Percentiles rank a stretch among this genome's conserved stretches.
phyloP scores from a whole-genome alignment of 1,140 invertebrate species.

The Eubasilissa regina region DNA sequence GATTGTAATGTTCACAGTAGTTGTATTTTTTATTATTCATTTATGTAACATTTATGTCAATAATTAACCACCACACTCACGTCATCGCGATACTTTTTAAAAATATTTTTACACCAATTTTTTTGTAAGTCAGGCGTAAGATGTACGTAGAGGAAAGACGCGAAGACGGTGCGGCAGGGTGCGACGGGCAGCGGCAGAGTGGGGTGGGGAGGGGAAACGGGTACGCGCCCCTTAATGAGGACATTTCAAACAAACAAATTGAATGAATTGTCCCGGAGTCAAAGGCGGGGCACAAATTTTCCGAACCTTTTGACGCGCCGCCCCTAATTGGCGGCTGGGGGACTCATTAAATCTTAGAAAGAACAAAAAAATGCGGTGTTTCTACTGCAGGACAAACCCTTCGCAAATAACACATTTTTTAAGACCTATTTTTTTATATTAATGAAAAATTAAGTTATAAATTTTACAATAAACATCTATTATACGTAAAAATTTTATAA shows the following conservation, averaged over 20 bases:
- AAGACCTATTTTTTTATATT: too few species aligned
- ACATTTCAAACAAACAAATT: constrained; percentile 53
- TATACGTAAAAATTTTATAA: too few species aligned
- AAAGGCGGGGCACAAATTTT: constrained; percentile 32
- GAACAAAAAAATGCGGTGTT: not conserved
- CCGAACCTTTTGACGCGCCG: constrained; percentile 47
- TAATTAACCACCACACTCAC: too few species aligned
- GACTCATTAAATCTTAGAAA: constrained; percentile 22
- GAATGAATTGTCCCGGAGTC: constrained; percentile 42
- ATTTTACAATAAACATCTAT: too few species aligned
- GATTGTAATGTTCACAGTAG: too few species aligned
- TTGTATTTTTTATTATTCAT: too few species aligned
- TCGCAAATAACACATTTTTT: too few species aligned
- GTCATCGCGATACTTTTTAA: too few species aligned
- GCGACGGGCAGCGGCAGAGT: not conserved
- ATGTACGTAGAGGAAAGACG: not conserved
- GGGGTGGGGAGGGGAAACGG: not conserved
- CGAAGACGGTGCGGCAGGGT: not conserved
- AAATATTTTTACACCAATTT: not conserved
- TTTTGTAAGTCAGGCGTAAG: not conserved
- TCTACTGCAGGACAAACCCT: too few species aligned
- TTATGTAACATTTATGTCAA: too few species aligned
- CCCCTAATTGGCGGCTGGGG: constrained; percentile 35
- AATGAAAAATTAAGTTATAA: too few species aligned
- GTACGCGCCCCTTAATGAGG: constrained; percentile 46